Conservation (phyloP, 2,113 vertebrate species). For the Cyanoramphus novaezelandiae region DNA sequence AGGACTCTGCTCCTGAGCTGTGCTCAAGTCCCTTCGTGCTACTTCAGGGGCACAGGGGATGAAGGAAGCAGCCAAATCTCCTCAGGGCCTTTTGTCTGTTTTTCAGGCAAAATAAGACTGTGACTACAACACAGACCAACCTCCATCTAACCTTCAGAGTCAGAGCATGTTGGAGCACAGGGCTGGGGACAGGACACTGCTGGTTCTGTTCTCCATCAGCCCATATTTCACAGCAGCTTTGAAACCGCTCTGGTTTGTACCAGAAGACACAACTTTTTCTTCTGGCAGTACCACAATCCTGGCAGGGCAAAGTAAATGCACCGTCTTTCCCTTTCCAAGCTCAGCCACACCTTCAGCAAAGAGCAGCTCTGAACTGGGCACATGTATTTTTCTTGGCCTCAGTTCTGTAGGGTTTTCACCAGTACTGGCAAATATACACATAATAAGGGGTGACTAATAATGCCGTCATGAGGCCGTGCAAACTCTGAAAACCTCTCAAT, state of each 20-base stretch:
- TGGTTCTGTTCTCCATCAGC: not conserved
- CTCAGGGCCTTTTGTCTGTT: not conserved
- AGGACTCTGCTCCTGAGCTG: not conserved
- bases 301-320: not conserved
- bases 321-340: not conserved
- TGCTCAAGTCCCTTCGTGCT: not conserved
- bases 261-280: not conserved
- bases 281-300: not conserved
- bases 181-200: not conserved
- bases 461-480: fast-evolving
- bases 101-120: not conserved
- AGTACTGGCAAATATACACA: not conserved
- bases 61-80: not conserved
- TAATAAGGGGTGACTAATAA: not conserved
- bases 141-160: not conserved
- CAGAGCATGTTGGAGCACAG: not conserved
- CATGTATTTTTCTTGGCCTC: not conserved
- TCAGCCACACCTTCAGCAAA: not conserved
- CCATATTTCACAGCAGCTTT: not conserved
- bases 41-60: not conserved
- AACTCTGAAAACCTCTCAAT: not conserved
- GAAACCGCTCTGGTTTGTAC: not conserved
- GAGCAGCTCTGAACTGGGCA: not conserved
- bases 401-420: not conserved
- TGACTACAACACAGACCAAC: not conserved